phyloP scores from a whole-genome alignment of 2,797 vertebrate genomes.

The Clarias laeviceps region DNA sequence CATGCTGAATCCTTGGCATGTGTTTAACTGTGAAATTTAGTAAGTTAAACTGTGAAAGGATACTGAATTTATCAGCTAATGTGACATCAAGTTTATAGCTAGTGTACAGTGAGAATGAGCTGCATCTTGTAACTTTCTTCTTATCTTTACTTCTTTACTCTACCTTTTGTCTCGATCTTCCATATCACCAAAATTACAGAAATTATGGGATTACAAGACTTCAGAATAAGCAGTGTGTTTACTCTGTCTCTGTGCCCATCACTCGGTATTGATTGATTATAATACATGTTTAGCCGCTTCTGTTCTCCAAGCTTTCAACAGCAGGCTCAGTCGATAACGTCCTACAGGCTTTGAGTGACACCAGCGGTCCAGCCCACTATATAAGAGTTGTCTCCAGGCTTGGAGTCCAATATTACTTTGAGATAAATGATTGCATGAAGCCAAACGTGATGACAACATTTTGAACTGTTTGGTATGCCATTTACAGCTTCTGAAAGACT shows the following conservation, averaged over 20 bases:
- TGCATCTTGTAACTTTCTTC: background rate
- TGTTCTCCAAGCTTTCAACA: constrained; percentile 72
- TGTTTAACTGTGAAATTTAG: background rate
- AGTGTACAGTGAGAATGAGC: too few species aligned
- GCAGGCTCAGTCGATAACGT: constrained; percentile 71
- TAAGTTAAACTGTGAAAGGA: background rate
- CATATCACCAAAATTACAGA: constrained; percentile 21
- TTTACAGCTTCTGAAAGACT: background rate
- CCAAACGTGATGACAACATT: constrained; percentile 16
- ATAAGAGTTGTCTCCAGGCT: constrained; percentile 40
- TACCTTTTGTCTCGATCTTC: background rate
- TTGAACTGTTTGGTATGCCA: background rate
- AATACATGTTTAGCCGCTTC: constrained; percentile 77
- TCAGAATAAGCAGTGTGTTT: constrained; percentile 68
- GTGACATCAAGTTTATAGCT: background rate
- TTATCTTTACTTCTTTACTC: background rate
- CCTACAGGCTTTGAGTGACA: constrained; percentile 69
- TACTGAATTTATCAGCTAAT: background rate
- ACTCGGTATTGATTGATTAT: constrained; percentile 69
- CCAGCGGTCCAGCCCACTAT: constrained; percentile 55
- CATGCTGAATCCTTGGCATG: background rate
- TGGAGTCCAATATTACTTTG: constrained; percentile 28
- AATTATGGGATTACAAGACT: constrained; percentile 30
- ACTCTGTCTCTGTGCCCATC: constrained; percentile 68
- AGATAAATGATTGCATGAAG: constrained; percentile 21